Evolutionary conservation across 2,797 vertebrate genomes (phyloP).

Genomic region (Fistularia tabacaria): DNA sequence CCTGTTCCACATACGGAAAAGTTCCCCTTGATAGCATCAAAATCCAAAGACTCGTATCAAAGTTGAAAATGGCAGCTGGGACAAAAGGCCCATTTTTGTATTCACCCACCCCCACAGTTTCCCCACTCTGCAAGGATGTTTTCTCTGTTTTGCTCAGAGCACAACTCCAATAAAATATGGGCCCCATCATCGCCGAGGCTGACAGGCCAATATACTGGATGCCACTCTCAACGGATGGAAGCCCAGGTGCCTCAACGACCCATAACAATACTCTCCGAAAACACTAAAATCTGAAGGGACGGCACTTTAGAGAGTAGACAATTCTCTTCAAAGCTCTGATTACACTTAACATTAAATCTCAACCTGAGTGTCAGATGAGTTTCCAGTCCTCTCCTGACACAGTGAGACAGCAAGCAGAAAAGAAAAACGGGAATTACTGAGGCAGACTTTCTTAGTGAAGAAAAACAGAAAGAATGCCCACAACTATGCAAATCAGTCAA

Average conservation of each 20-base stretch:
- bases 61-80: slow-evolving; percentile 60
- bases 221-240: slow-evolving; percentile 56
- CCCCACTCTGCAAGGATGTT: slow-evolving; percentile 50
- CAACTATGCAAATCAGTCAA: too few species aligned
- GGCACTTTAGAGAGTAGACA: slow-evolving; percentile 50
- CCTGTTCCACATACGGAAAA: slow-evolving; percentile 41
- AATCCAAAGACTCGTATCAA: slow-evolving; percentile 60
- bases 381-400: slow-evolving; percentile 62
- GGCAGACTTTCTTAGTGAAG: slow-evolving; percentile 26
- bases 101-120: slow-evolving; percentile 41
- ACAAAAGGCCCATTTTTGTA: slow-evolving; percentile 51
- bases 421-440: slow-evolving; percentile 18
- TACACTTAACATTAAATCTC: slow-evolving; percentile 71
- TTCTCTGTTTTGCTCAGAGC: slow-evolving; percentile 65
- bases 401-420: slow-evolving; percentile 25
- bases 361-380: slow-evolving; percentile 67
- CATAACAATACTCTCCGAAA: slow-evolving; percentile 70
- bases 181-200: slow-evolving; percentile 62
- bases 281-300: slow-evolving; percentile 61
- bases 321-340: slow-evolving; percentile 65
- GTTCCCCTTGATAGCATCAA: slow-evolving; percentile 45
- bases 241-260: slow-evolving; percentile 52
- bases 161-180: slow-evolving; percentile 58
- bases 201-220: slow-evolving; percentile 66
- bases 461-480: background rate